These are phyloP conservation scores for Cryptomyrus ogoouensis DNA, from an alignment of 2,113 vertebrate genomes.

Conservation along the genomic window DNA sequence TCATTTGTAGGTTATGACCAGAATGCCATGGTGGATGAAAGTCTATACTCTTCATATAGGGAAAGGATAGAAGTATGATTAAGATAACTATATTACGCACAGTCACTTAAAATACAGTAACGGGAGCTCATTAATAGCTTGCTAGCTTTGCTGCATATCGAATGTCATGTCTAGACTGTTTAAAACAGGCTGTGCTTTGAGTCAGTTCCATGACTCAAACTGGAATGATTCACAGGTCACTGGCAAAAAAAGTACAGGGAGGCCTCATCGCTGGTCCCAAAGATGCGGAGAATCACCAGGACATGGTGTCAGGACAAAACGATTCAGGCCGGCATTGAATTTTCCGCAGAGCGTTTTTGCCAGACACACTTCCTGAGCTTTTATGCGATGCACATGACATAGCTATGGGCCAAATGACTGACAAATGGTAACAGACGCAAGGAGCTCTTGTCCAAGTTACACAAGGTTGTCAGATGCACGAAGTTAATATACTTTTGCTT, in stretches of 20 bases:
- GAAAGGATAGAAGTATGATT: neutral
- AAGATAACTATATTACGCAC: constrained; percentile 2
- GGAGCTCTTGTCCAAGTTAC: neutral
- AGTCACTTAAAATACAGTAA: neutral
- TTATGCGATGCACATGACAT: neutral
- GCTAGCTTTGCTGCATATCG: neutral
- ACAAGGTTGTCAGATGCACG: neutral
- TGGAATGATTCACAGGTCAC: neutral
- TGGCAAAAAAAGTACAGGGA: neutral
- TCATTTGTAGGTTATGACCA: neutral
- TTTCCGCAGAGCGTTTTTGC: neutral
- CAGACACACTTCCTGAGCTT: neutral
- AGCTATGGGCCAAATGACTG: neutral
- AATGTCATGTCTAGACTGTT: constrained; percentile 1
- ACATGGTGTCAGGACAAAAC: neutral
- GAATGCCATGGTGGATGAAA: neutral
- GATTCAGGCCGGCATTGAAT: neutral
- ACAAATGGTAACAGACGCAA: neutral
- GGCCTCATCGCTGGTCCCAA: neutral
- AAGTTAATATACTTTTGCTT: neutral
- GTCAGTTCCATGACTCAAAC: neutral
- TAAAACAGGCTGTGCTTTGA: neutral
- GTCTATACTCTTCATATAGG: neutral
- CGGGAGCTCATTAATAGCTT: neutral
- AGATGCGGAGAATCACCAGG: neutral